Conservation (phyloP, 1,140 invertebrate species). For the Ganaspis sp. region DNA sequence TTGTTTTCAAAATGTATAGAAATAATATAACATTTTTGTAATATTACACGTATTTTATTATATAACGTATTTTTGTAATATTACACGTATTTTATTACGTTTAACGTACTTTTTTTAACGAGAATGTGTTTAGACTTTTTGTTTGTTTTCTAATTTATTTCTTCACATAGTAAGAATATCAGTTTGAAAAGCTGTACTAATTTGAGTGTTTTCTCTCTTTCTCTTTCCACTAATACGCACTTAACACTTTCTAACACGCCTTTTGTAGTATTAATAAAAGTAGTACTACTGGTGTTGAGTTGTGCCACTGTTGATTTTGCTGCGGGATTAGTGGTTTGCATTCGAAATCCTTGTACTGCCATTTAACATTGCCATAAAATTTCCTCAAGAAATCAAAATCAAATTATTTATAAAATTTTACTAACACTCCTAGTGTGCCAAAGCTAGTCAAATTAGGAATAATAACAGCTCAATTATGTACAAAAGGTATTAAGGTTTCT, state of each 20-base stretch:
- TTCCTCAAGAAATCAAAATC: neutral
- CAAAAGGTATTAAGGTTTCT: too few species aligned
- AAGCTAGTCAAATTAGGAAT: too few species aligned
- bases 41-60: too few species aligned
- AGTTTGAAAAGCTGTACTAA: constrained; percentile 58
- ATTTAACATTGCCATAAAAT: constrained; percentile 33
- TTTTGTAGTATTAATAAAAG: constrained; percentile 59
- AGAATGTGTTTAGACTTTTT: constrained; percentile 14
- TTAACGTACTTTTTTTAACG: too few species aligned
- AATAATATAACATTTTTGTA: too few species aligned
- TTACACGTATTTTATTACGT: too few species aligned
- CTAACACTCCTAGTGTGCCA: neutral
- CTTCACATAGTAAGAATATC: constrained; percentile 21
- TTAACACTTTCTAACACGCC: constrained; percentile 50
- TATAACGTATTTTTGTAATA: too few species aligned
- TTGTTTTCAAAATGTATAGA: too few species aligned
- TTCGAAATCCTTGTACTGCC: constrained; percentile 38
- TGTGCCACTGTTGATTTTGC: constrained; percentile 64
- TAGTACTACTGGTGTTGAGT: constrained; percentile 62
- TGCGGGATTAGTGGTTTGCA: constrained; percentile 57
- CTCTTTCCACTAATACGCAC: constrained; percentile 57
- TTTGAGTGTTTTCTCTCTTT: constrained; percentile 61
- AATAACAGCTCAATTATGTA: too few species aligned
- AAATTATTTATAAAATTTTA: neutral
- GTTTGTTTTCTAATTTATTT: constrained; percentile 21